These are phyloP conservation scores for Cylloceria caligata DNA, from an alignment of 2,888 invertebrate genomes.

Conservation along the genomic window DNA sequence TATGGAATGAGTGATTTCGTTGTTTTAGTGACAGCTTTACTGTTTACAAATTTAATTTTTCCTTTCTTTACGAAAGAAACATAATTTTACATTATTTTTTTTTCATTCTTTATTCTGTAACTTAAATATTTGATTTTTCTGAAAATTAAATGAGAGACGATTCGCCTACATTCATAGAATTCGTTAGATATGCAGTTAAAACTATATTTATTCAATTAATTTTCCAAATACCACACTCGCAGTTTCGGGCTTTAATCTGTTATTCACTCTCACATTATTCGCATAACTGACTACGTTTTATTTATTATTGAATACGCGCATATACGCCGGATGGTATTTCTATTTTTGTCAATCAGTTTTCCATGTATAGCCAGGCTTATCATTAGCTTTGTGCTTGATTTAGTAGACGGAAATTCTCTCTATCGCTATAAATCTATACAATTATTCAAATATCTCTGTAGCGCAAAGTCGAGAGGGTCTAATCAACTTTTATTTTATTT, in stretches of 20 bases:
- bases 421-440: background rate
- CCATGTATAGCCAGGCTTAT: background rate
- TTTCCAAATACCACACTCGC: too few species aligned
- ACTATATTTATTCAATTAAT: too few species aligned
- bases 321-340: background rate
- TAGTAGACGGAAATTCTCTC: background rate
- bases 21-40: background rate
- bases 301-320: background rate
- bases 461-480: background rate
- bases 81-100: too few species aligned
- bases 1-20: conserved; percentile 3
- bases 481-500: background rate
- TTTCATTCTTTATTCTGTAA: too few species aligned
- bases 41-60: background rate
- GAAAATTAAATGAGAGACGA: too few species aligned
- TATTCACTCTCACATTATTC: background rate
- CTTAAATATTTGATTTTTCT: too few species aligned
- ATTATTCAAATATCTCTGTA: background rate
- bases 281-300: background rate
- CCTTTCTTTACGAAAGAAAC: background rate
- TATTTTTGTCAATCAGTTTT: background rate
- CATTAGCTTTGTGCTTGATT: background rate
- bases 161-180: too few species aligned
- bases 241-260: background rate
- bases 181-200: too few species aligned